Conservation (phyloP, 2,113 vertebrate genomes). For the Podocnemis expansa region DNA sequence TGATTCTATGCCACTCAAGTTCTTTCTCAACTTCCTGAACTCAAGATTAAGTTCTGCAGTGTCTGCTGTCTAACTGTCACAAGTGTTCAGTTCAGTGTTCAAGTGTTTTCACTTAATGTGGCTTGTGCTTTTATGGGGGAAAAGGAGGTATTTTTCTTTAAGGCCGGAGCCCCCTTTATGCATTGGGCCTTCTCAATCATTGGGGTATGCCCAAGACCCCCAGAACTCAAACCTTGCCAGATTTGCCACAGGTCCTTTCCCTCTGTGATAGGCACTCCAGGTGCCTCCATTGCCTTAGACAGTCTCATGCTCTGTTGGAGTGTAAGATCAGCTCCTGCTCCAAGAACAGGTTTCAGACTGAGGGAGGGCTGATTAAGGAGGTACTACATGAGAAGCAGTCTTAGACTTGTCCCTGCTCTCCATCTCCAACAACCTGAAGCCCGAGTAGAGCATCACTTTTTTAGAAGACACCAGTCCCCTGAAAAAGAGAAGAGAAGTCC, state of each 20-base stretch:
- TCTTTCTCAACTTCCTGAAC: background rate
- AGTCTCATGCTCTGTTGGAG: background rate
- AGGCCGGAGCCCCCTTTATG: background rate
- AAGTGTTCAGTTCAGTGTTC: background rate
- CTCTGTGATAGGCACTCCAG: too few relatives aligned
- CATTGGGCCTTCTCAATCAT: background rate
- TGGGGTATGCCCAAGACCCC: background rate
- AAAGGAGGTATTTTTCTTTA: background rate
- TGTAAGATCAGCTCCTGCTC: too few relatives aligned
- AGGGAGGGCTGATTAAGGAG: background rate
- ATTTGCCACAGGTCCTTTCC: background rate
- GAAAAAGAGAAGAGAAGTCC: background rate
- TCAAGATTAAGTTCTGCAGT: background rate
- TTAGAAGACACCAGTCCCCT: background rate
- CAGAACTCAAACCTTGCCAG: background rate
- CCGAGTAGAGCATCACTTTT: background rate
- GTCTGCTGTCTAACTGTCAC: background rate
- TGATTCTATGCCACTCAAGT: background rate
- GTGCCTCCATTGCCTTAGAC: background rate
- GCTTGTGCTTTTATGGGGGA: background rate
- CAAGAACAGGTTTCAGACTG: background rate
- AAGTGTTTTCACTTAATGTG: background rate
- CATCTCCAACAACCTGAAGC: background rate
- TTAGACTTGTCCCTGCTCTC: background rate
- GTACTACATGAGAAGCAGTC: too few relatives aligned